Conservation (phyloP, 2,113 vertebrate genomes). For the Struthio camelus region DNA sequence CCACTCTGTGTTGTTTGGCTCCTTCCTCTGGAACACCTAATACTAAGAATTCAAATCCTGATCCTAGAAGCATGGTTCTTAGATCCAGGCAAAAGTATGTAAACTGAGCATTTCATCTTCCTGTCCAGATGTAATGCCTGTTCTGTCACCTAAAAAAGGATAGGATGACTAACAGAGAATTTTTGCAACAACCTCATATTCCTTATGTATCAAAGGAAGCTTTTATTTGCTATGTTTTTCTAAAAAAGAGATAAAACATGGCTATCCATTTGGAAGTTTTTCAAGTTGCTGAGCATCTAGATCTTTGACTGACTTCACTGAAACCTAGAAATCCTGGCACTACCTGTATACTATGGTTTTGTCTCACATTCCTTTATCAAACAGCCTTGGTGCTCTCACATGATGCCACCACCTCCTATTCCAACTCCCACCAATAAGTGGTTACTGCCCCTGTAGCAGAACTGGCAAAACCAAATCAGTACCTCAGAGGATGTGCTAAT, state of each 20-base stretch:
- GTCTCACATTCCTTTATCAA: background rate
- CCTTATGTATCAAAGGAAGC: background rate
- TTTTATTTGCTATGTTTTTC: background rate
- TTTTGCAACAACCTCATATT: background rate
- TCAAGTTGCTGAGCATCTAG: too few species aligned
- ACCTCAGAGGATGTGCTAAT: fast-evolving
- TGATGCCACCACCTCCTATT: background rate
- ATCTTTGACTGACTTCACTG: background rate
- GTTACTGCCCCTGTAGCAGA: background rate
- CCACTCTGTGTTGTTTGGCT: background rate
- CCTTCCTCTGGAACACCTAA: background rate
- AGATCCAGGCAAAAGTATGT: background rate
- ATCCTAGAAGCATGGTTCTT: background rate
- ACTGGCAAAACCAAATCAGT: background rate
- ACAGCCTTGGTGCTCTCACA: background rate
- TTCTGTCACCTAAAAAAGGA: background rate
- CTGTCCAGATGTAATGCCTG: background rate
- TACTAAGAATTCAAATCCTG: background rate
- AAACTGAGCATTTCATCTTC: background rate
- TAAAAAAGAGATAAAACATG: background rate
- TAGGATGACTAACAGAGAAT: background rate
- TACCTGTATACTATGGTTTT: background rate
- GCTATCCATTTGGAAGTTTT: background rate
- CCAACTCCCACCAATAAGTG: background rate
- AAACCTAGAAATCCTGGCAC: background rate